phyloP scores from a whole-genome alignment of 2,113 vertebrate genomes.

The Electrona antarctica region DNA sequence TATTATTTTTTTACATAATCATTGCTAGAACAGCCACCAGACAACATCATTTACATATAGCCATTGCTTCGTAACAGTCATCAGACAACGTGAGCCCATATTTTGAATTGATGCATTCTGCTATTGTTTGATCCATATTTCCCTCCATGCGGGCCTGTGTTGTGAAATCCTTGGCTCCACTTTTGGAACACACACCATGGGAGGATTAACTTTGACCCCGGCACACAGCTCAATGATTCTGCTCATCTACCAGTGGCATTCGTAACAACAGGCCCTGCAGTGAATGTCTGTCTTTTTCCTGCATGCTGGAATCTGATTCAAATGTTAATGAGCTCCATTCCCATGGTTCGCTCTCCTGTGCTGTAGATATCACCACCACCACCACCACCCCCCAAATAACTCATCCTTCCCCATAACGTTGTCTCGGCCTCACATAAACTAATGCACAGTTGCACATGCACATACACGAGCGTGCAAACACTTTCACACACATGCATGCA shows the following conservation, averaged over 20 bases:
- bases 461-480: too few relatives aligned
- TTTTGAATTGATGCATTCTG: slow-evolving; percentile 13
- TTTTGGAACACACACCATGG: slow-evolving; percentile 26
- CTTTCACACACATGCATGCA: too few relatives aligned
- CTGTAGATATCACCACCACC: slow-evolving; percentile 46
- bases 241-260: slow-evolving; percentile 44
- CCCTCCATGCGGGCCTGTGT: slow-evolving; percentile 2
- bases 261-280: slow-evolving; percentile 46
- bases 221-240: slow-evolving; percentile 38
- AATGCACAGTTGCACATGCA: too few relatives aligned
- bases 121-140: slow-evolving; percentile 29
- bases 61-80: neutral
- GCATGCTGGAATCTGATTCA: slow-evolving; percentile 72
- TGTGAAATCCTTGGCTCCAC: slow-evolving; percentile 27
- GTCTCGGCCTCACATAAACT: slow-evolving; percentile 14
- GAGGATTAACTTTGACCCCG: slow-evolving; percentile 42
- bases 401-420: slow-evolving; percentile 10
- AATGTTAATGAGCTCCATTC: slow-evolving; percentile 69
- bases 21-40: neutral
- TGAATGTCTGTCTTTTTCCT: slow-evolving; percentile 53
- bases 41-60: too few relatives aligned
- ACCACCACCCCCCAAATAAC: slow-evolving; percentile 11
- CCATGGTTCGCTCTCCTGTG: slow-evolving; percentile 65
- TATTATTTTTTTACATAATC: neutral
- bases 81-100: neutral